Conservation (phyloP, 2,797 vertebrate species). For the Selene dorsalis region DNA sequence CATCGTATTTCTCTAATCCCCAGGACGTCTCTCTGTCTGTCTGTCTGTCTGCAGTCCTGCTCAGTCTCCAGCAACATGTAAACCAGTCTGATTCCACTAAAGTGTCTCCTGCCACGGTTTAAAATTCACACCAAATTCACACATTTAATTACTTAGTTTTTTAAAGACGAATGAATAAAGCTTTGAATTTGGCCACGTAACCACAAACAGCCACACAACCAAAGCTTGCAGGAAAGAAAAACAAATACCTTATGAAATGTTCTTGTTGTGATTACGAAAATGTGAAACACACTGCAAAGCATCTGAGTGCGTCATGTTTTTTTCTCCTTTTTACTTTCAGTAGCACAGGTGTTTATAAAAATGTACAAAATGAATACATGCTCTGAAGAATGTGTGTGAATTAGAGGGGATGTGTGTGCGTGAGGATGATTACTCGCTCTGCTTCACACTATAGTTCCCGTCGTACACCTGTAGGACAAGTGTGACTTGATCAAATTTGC, state of each 20-base stretch:
- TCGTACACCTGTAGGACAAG: conserved; percentile 28
- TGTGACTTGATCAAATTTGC: conserved; percentile 24
- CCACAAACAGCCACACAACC: background rate
- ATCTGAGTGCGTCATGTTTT: background rate
- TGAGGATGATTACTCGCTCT: conserved; percentile 24
- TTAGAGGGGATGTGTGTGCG: background rate
- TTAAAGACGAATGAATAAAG: too few relatives aligned
- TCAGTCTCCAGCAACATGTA: too few relatives aligned
- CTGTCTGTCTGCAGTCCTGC: too few relatives aligned
- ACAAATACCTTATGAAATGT: background rate
- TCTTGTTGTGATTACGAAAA: background rate
- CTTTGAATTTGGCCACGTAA: background rate
- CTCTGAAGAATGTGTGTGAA: background rate
- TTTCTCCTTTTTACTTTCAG: background rate
- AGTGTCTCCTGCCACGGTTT: background rate
- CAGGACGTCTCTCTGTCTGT: background rate
- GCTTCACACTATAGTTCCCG: conserved; percentile 5
- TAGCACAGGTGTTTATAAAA: background rate
- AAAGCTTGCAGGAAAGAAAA: background rate
- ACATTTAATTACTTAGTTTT: background rate
- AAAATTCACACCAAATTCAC: background rate
- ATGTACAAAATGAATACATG: background rate
- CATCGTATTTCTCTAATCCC: conserved; percentile 4
- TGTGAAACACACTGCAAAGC: background rate
- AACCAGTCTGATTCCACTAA: too few relatives aligned